Evolutionary conservation across 2,797 vertebrate species (phyloP), one percentile per base, ranked within the genome.

Genomic region (Myotis findleyi): DNA sequence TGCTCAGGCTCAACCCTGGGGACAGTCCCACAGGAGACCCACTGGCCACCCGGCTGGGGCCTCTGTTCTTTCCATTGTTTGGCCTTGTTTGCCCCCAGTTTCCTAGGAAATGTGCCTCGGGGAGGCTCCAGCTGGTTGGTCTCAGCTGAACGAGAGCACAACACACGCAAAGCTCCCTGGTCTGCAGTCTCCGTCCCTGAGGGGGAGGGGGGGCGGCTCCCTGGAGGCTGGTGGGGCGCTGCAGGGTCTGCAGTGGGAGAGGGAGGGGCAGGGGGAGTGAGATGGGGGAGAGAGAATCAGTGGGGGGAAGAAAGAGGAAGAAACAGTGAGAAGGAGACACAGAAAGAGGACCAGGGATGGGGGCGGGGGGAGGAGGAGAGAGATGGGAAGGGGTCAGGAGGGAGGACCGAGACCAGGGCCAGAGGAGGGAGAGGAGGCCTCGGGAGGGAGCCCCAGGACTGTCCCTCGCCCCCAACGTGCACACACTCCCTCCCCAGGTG

Each of bases 71-170:
- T 38, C 55, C n/a, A 9, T 23, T 38, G 41, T 76, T 81, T 69
- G 66, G 49, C 41, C 80, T 75, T 73, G 16, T 83, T 83, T 77
- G 66, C 4, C 33, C 66, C 33, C 30, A 27, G 83, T 94, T 83
- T 77, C 92, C 80, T 68, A 85, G 79, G 79, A 68, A 41, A 53
- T 62, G 55, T 38, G 80, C 72, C 73, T 47, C 23, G 55, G 79
- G 73, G 59, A 83, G 64, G 64, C 20, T 64, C 69, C 75, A 82
- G 62, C 86, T 82, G 69, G 85, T 12, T 30, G 59, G 84, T 25
- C 79, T 91, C 82, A 49, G 81, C 80, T 23, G 27, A 47, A 16
- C 13, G 5, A 2, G 77, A 71, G 66, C 14, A 3, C 14, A 16
- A 2, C 41, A 25, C 16, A 7, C 27, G 30, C 30, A n/a, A 7